A percentile compares a stretch with the other conserved stretches of the same genome.
Evolutionary conservation across 2,797 vertebrate genomes (phyloP).

Genomic region (Acridotheres tristis): DNA sequence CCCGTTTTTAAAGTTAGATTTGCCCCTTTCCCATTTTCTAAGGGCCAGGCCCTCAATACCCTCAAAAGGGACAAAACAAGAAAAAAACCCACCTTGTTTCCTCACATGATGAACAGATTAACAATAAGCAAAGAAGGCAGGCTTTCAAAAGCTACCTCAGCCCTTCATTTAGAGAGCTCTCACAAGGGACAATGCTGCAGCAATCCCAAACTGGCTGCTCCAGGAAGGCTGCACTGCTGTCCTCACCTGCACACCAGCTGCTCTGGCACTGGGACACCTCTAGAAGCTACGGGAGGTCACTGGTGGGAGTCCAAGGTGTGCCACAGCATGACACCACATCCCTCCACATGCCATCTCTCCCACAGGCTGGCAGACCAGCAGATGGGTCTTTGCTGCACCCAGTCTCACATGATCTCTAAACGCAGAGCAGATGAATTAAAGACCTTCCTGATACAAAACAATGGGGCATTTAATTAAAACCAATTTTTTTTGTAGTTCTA

Average conservation of each 20-base stretch:
- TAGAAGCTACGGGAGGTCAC: neutral
- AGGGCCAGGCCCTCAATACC: neutral
- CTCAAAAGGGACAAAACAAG: neutral
- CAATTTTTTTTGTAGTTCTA: slow-evolving; percentile 29
- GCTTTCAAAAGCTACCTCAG: neutral
- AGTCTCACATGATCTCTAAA: accelerated
- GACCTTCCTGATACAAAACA: neutral
- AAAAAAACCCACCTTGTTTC: neutral
- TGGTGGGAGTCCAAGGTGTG: neutral
- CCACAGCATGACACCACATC: neutral
- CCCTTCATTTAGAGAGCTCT: neutral
- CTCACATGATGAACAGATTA: neutral
- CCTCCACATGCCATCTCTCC: neutral
- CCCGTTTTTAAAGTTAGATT: neutral
- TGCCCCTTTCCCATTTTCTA: neutral
- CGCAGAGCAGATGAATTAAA: neutral
- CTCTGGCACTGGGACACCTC: accelerated
- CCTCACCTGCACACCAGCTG: neutral
- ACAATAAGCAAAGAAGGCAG: neutral
- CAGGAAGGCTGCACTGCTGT: neutral
- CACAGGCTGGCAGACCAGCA: neutral
- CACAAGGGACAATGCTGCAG: neutral
- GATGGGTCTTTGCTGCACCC: neutral
- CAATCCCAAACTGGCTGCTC: neutral
- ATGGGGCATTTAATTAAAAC: neutral